Evolutionary conservation across 1,140 invertebrate genomes (phyloP), one percentile per base, ranked within the genome.

Genomic region (Euwallacea fornicatus): DNA sequence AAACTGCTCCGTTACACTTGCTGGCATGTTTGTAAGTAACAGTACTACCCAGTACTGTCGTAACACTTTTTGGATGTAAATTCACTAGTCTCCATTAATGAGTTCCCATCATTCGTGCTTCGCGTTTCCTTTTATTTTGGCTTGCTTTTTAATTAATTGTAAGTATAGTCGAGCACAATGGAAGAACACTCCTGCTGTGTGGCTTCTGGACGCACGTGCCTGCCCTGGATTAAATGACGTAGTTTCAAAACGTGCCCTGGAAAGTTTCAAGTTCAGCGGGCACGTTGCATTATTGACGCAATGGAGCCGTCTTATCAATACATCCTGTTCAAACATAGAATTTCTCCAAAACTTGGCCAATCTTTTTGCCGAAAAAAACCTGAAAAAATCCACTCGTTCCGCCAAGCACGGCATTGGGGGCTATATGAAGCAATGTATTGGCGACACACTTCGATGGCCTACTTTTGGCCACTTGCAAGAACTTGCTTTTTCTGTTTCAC

Each of bases 381-480:
- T 50, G 46, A 50, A 50, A 50, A 50, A 50, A 50, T 10, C 46
- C 9, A 50, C 46, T 50, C 13, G 46, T 50, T 50, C 13, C 46
- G 46, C 46, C 13, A 11, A 13, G 13, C 13, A 2, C 9, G 13
- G 46, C 13, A 50, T 11, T 13, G 9, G 13, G 13, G 9, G 46
- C 9, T 11, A 11, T 50, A 11, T 13, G 46, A 50, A 13, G 9
- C 9, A 58, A 62, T 50, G 62, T 64, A 21, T 50, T 64, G 11
- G 62, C 33, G 62, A 64, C 62, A 64, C 47, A 64, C 62, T 64
- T 64, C 42, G 62, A 47, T 64, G 21, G 15, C 47, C 47, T 33
- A 64, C 43, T 47, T 64, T 50, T 64, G 55, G 55, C 55, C 55
- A 58, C 10, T 58, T 16, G 55, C 1, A 58, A 58, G 55, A 58